Percentiles rank a stretch among this genome's conserved stretches.
These are phyloP conservation scores for Hypotaenidia okinawae DNA, from an alignment of 2,797 vertebrate genomes.

Conservation along the genomic window DNA sequence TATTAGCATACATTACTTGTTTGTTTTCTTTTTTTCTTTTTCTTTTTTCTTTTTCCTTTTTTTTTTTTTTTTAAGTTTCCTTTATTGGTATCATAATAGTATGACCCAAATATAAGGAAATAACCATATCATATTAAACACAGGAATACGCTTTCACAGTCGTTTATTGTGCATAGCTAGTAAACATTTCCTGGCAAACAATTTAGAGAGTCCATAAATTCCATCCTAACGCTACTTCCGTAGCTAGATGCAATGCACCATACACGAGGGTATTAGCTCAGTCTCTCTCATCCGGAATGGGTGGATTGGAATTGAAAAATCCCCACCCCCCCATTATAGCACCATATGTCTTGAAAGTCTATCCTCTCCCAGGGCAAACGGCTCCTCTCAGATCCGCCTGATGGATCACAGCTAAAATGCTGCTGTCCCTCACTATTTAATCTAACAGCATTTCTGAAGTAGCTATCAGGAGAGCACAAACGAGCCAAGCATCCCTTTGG, in stretches of 20 bases:
- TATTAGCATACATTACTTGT: slow-evolving; percentile 18
- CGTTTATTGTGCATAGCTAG: slow-evolving; percentile 73
- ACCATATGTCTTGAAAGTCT: slow-evolving; percentile 74
- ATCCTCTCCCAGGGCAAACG: slow-evolving; percentile 70
- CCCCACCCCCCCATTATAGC: slow-evolving; percentile 65
- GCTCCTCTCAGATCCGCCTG: slow-evolving; percentile 65
- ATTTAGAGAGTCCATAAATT: slow-evolving; percentile 75
- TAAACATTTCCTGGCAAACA: slow-evolving; percentile 78
- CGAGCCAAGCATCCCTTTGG: slow-evolving; percentile 30
- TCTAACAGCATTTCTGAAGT: slow-evolving; percentile 48
- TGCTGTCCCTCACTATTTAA: slow-evolving; percentile 55
- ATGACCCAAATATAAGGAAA: slow-evolving; percentile 60
- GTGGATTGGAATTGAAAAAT: slow-evolving; percentile 75
- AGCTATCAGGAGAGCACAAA: slow-evolving; percentile 13
- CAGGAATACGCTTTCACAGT: slow-evolving; percentile 61
- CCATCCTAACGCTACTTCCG: slow-evolving; percentile 74
- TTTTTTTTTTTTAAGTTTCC: slow-evolving; percentile 11
- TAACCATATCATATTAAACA: slow-evolving; percentile 55
- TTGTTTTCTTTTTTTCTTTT: slow-evolving; percentile 31
- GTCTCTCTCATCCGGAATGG: slow-evolving; percentile 75
- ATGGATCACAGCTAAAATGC: slow-evolving; percentile 40
- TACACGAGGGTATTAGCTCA: slow-evolving; percentile 75
- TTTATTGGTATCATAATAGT: slow-evolving; percentile 65
- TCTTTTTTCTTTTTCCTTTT: not conserved
- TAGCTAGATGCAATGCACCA: slow-evolving; percentile 65